phyloP scores from a whole-genome alignment of 2,797 vertebrate genomes.

The Artibeus jamaicensis region DNA sequence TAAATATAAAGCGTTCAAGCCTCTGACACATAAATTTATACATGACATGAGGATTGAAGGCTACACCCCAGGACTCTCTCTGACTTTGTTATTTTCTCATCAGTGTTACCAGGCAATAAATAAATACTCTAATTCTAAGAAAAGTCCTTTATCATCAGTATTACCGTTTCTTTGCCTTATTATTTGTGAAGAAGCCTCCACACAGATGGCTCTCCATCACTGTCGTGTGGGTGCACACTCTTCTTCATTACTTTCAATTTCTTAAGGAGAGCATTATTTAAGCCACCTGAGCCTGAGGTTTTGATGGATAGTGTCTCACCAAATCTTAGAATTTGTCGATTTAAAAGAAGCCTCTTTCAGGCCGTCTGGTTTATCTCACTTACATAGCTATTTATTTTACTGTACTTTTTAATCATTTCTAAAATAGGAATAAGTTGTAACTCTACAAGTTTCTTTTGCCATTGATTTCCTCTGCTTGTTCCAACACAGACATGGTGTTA shows the following conservation, averaged over 20 bases:
- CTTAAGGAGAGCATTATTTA: conserved; percentile 46
- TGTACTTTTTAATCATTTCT: conserved; percentile 34
- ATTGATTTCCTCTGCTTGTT: neutral
- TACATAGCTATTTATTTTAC: conserved; percentile 44
- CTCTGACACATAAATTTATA: neutral
- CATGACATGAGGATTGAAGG: neutral
- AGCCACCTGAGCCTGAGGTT: conserved; percentile 62
- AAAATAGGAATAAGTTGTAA: conserved; percentile 49
- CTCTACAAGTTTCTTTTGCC: conserved; percentile 42
- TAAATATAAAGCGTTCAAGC: neutral
- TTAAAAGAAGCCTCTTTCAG: conserved; percentile 55
- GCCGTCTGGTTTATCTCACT: conserved; percentile 40
- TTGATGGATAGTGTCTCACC: conserved; percentile 50
- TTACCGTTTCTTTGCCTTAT: conserved; percentile 30
- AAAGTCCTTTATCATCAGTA: neutral
- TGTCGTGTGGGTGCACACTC: conserved; percentile 12
- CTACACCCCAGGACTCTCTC: neutral
- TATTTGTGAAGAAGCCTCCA: conserved; percentile 29
- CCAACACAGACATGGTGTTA: neutral
- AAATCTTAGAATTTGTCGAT: conserved; percentile 50
- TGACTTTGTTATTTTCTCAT: conserved; percentile 19
- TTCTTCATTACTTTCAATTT: conserved; percentile 67
- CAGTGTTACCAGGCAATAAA: neutral
- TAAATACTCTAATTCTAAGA: conserved; percentile 2
- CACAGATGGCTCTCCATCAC: conserved; percentile 26